These are phyloP conservation scores for Puntigrus tetrazona DNA, from an alignment of 2,113 vertebrate species.

Conservation along the genomic window DNA sequence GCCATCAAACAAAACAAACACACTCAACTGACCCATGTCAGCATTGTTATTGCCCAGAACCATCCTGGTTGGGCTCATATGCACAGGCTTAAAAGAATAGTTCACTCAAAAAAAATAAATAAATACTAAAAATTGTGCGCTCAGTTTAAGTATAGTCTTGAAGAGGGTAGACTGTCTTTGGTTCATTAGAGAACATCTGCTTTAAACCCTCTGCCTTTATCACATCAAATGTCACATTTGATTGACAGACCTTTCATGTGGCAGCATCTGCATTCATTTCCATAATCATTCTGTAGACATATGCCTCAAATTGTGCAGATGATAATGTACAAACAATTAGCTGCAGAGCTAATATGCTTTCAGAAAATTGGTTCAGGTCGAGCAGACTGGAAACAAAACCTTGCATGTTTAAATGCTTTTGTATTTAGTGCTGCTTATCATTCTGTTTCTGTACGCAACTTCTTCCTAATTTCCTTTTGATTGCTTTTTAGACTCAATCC, in stretches of 20 bases:
- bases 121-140: no score
- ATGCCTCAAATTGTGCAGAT: slow-evolving; percentile 13
- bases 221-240: slow-evolving; percentile 44
- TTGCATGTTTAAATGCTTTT: slow-evolving; percentile 29
- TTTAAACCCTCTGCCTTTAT: neutral
- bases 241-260: neutral
- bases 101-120: no score
- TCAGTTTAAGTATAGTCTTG: neutral
- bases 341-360: slow-evolving; percentile 3
- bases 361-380: neutral
- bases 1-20: slow-evolving; percentile 33
- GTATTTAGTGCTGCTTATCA: slow-evolving; percentile 1
- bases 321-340: slow-evolving; percentile 28
- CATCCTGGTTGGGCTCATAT: neutral
- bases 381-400: slow-evolving; percentile 21
- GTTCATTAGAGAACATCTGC: neutral
- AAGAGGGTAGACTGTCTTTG: neutral
- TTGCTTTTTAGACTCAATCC: slow-evolving; percentile 13
- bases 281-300: slow-evolving; percentile 36
- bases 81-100: neutral
- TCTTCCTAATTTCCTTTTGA: slow-evolving; percentile 13
- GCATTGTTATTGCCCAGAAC: slow-evolving; percentile 14
- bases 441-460: neutral
- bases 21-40: slow-evolving; percentile 15
- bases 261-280: slow-evolving; percentile 32